These are phyloP conservation scores for Xerus rutilus DNA, from an alignment of 2,797 vertebrate genomes.

Conservation along the genomic window DNA sequence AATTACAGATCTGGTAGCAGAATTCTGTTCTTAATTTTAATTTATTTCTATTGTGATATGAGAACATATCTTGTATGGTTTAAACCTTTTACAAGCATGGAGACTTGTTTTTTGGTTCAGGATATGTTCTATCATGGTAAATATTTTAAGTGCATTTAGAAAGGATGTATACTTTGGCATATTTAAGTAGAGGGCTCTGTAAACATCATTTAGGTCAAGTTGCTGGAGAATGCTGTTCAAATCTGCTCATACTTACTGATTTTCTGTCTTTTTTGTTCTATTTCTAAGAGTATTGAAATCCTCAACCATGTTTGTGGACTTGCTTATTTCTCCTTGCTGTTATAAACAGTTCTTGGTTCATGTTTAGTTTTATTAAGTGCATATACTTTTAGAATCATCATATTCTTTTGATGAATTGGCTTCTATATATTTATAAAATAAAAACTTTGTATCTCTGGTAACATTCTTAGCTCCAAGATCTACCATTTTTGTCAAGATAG, in stretches of 20 bases:
- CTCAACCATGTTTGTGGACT: neutral
- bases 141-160: slow-evolving; percentile 29
- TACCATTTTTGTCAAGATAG: neutral
- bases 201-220: neutral
- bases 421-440: slow-evolving; percentile 16
- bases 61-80: neutral
- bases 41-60: neutral
- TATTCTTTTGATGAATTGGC: neutral
- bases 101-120: neutral
- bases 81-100: slow-evolving; percentile 26
- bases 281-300: slow-evolving; percentile 9
- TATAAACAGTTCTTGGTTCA: slow-evolving; percentile 44
- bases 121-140: neutral
- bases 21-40: neutral
- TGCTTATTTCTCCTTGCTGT: neutral
- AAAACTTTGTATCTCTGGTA: neutral
- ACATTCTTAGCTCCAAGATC: slow-evolving; percentile 9
- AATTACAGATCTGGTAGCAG: neutral
- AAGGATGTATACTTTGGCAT: neutral
- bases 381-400: slow-evolving; percentile 10
- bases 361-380: neutral
- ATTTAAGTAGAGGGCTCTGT: neutral
- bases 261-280: slow-evolving; percentile 44
- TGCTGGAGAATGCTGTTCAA: neutral
- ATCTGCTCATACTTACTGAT: slow-evolving; percentile 3